Evolutionary conservation across 2,113 vertebrate genomes (phyloP).

Genomic region (Ctenodactylus gundi): DNA sequence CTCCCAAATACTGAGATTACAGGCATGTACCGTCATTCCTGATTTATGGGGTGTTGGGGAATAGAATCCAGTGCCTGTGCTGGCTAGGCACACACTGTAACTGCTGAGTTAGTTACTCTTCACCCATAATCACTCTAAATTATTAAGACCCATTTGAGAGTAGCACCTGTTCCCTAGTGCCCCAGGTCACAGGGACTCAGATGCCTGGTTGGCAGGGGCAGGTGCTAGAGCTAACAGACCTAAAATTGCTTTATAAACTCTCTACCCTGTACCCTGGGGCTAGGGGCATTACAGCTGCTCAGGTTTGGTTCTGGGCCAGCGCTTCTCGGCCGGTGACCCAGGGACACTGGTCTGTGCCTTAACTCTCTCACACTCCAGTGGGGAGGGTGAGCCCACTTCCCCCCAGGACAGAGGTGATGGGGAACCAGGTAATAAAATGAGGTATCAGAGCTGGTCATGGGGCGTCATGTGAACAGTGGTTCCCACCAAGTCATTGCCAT

Average conservation of each 20-base stretch:
- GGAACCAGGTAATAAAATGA: fast-evolving
- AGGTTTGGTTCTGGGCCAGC: not conserved
- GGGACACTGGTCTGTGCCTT: not conserved
- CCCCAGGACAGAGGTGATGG: fast-evolving
- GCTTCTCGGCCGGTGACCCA: not conserved
- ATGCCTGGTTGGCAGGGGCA: too few relatives aligned
- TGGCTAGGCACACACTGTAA: too few relatives aligned
- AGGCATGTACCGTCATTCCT: too few relatives aligned
- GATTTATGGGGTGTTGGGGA: too few relatives aligned
- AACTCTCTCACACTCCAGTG: not conserved
- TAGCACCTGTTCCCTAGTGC: too few relatives aligned
- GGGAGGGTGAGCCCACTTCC: too few relatives aligned
- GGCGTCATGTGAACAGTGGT: fast-evolving
- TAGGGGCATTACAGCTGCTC: not conserved
- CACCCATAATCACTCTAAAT: too few relatives aligned
- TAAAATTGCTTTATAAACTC: not conserved
- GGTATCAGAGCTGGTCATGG: not conserved
- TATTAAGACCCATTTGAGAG: too few relatives aligned
- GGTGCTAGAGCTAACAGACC: fast-evolving
- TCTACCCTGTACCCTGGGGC: too few relatives aligned
- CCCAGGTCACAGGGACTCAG: not conserved
- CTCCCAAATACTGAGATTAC: too few relatives aligned
- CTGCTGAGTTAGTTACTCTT: too few relatives aligned
- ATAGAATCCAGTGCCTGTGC: too few relatives aligned
- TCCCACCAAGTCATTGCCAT: fast-evolving